phyloP scores from a whole-genome alignment of 2,797 vertebrate genomes.

The Euphonia xanthogaster region DNA sequence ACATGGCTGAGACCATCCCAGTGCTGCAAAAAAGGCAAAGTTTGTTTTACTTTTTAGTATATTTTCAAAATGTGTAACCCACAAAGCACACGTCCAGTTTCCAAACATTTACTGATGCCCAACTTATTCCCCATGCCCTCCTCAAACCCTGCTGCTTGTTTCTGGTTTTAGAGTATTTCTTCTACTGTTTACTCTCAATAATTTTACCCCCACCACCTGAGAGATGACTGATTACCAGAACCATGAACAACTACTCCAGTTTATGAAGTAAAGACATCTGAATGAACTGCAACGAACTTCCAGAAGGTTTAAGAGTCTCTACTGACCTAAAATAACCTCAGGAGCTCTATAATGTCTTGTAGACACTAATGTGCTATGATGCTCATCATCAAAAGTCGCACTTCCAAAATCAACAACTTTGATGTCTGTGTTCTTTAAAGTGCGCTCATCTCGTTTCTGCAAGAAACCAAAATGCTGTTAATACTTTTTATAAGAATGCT shows the following conservation, averaged over 20 bases:
- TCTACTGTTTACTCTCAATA: neutral
- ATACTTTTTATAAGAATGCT: neutral
- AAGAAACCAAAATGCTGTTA: neutral
- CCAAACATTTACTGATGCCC: neutral
- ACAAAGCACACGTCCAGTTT: neutral
- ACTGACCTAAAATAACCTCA: constrained; percentile 95
- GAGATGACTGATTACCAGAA: neutral
- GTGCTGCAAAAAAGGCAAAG: constrained; percentile 74
- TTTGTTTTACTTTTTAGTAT: neutral
- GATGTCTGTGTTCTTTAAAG: constrained; percentile 89
- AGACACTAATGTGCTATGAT: constrained; percentile 95
- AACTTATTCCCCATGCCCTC: accelerated
- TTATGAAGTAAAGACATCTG: neutral
- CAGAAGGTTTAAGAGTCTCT: neutral
- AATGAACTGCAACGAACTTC: neutral
- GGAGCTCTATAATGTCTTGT: constrained; percentile 97
- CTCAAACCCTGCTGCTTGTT: neutral
- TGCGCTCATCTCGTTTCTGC: constrained; percentile 91
- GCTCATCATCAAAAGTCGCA: constrained; percentile 94
- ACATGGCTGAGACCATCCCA: constrained; percentile 94
- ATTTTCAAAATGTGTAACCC: neutral
- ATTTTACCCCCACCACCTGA: neutral
- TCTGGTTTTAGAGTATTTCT: neutral
- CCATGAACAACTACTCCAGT: neutral
- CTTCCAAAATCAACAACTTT: constrained; percentile 98